Evolutionary conservation across 2,888 invertebrate genomes (phyloP), one percentile per base, ranked within the genome.

Genomic region (Ditula angustiorana): DNA sequence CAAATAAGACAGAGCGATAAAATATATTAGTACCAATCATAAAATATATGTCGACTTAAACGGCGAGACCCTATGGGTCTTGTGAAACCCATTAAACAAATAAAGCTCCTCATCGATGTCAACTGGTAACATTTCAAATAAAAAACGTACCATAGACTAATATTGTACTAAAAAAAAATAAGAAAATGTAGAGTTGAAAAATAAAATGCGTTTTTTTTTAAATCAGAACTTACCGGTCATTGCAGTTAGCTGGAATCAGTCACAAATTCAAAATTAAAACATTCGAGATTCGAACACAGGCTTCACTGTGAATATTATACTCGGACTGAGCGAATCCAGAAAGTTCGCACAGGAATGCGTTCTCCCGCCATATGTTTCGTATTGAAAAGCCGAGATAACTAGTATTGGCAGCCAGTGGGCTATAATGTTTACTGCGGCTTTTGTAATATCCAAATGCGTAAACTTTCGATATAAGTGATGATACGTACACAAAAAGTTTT

Each of bases 341-440:
- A 79, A 74, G 78, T 81, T 82, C 83, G 76, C 73, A 68, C 67
- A 74, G 85, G 82, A 86, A 85, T 84, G 83, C 78, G 79, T 77
- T 69, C 72, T 76, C 78, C 76, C 76, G 85, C 84, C 89, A 88
- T 88, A 87, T 88, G 90, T 87, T 90, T 87, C 80, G 77, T 86
- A 81, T 80, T 77, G 63, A 63, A 59, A 55, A 63, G 61, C 46
- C 35, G 76, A 75, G 75, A 80, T 83, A 79, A 74, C 78, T 78
- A 75, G 80, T 78, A 82, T 81, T 81, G 78, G 81, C 80, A 57
- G 50, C 44, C 19, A 35, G 30, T 23, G 30, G 28, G 28, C 50
- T 52, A 52, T 57, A 52, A 63, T 58, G 44, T 58, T 58, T 52
- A 63, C 50, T 30, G 37, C 33, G 41, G 50, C 24, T 23, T 49